These are phyloP conservation scores for Erpetoichthys calabaricus DNA, from an alignment of 2,797 vertebrate genomes.

Conservation along the genomic window DNA sequence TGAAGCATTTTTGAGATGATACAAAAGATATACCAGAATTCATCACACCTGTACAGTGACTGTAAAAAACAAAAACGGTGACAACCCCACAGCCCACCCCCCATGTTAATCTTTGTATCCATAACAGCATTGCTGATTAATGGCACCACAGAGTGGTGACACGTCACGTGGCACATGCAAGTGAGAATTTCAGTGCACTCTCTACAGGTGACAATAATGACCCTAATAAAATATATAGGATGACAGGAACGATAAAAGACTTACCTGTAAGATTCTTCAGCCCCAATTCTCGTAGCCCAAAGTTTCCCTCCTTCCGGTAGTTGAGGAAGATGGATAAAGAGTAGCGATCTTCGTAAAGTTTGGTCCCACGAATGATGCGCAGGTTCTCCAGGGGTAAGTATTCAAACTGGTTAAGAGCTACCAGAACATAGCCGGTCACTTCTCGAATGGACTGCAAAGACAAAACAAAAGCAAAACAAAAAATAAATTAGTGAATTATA, in stretches of 20 bases:
- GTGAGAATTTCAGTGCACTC: no score
- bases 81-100: no score
- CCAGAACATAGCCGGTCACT: slow-evolving; percentile 91
- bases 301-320: slow-evolving; percentile 87
- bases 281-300: slow-evolving; percentile 80
- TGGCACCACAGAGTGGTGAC: no score
- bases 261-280: slow-evolving; percentile 86
- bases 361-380: slow-evolving; percentile 85
- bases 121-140: no score
- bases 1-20: no score
- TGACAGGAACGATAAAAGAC: neutral
- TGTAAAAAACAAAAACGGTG: no score
- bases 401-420: slow-evolving; percentile 93
- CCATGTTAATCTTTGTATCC: no score
- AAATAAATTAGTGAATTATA: neutral
- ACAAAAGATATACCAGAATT: no score
- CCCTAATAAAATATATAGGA: no score
- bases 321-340: slow-evolving; percentile 88
- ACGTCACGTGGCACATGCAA: no score
- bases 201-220: no score
- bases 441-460: slow-evolving; percentile 80
- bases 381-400: slow-evolving; percentile 92
- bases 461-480: slow-evolving; percentile 21
- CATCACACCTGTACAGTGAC: no score
- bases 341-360: slow-evolving; percentile 88